Evolutionary conservation across 1,140 invertebrate species (phyloP), one percentile per base, ranked within the genome.

Genomic region (Mylabris phalerata): DNA sequence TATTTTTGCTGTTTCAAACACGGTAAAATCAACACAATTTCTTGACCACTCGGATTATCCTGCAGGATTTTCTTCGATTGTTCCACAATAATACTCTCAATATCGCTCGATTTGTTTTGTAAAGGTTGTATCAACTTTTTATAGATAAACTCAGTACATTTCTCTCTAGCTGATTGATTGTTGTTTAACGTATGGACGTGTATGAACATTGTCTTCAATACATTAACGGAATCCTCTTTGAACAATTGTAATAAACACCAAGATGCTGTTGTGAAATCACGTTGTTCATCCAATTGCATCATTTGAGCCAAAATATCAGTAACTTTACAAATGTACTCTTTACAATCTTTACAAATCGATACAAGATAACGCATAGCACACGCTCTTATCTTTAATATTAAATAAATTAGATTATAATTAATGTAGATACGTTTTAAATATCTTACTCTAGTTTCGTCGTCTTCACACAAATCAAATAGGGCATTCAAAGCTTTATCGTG

Each of bases 341-440:
- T 87, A 55, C 84, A 86, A 63, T 89, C 89, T 73, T 92, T 92
- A 68, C 93, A 96, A 49, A 98, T 78, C 24, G 79, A 79, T 27
- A 93, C 92, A 52, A 98, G 78, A 74, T 95, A 90, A 80, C 95
- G 96, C 60, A 98, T 96, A 5, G 92, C 94, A 81, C 95, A 93
- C 70, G 95, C 95, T 24, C 94, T 80, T 67, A 96, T 96, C 92
- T 95, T 32, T 3, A 32, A 32, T 2, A 5, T 5, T 2, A 32
- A 32, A 32, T 7, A 32, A 7, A 32, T 32, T 4, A 32, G 32
- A 32, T 7, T 32, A 32, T 32, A 32, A 46, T 50, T 45, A 45
- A 1, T 13, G 13, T 13, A 0, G 13, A 13, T 13, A 13, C 13
- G 13, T 13, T 13, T 46, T 25, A 19, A n/a, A 13, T 9, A 48